Evolutionary conservation across 2,113 vertebrate species (phyloP), one percentile per base, ranked within the genome.

Genomic region (Myotis davidii): DNA sequence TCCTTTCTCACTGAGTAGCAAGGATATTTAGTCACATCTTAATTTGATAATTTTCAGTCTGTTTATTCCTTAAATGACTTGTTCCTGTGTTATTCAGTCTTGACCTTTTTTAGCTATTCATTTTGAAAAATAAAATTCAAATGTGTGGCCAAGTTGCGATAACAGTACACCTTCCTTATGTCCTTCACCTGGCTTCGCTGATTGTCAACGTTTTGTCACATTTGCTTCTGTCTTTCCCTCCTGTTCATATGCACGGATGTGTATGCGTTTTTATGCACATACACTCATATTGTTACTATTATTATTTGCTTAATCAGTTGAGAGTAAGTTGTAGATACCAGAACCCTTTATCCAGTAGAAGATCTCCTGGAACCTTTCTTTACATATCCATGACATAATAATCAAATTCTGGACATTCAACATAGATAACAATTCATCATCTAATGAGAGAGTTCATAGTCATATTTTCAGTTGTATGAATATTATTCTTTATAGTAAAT

Each of bases 41-140:
- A 93, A 76, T 83, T 45, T 16, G 69, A 76, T 45, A 74, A 64
- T 12, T 84, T 92, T 91, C 18, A 59, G 25, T 54, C 34, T 85
- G 27, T 76, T 73, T 91, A 69, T 67, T 95, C 79, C 27, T 81
- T 74, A 94, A 87, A 74, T 93, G 81, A 92, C n/a, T 87, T 21
- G 48, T 70, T 94, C 27, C n/a, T 84, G 4, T 83, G 45, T 12
- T 42, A 70, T 18, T 76, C 56, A 45, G 54, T 76, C 56, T 48
- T 70, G 27, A 70, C 93, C 42, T 18, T 56, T 64, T 87, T 90
- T 74, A 90, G 45, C 29, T 45, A n/a, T 83, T 84, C 14, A 25
- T 69, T 90, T 79, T 54, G 65, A 89, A 69, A 92, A 88, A 45
- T n/a, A 61, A 70, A 64, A 50, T 59, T 73, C 37, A 79, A 45